Evolutionary conservation across 92 coral and sea anemone species (phyloP).

Genomic region (Porites lobata): DNA sequence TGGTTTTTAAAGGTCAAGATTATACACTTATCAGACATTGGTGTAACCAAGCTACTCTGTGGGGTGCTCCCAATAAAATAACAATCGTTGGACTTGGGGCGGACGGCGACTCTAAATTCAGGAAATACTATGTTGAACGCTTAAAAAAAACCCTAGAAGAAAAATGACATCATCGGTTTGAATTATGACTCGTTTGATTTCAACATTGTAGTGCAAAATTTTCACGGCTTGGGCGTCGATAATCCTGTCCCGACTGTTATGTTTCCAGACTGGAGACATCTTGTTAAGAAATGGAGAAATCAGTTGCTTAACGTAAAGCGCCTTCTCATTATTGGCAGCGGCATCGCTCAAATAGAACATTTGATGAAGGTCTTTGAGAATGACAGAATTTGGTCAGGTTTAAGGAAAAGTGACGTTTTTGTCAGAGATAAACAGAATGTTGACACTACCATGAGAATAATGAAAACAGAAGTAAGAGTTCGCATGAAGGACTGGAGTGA

Average conservation of each 20-base stretch:
- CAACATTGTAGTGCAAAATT: not conserved
- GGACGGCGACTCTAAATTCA: conserved; percentile 29
- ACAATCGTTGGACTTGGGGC: conserved; percentile 22
- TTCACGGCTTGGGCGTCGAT: not conserved
- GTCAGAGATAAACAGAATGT: conserved; percentile 3
- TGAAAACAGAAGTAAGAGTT: too few relatives aligned
- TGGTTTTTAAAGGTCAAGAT: not conserved
- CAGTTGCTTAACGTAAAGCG: conserved; percentile 22
- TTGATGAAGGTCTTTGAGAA: conserved; percentile 17
- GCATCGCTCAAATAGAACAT: conserved; percentile 9
- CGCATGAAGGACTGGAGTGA: too few relatives aligned
- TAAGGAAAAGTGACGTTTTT: conserved; percentile 35
- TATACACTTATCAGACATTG: not conserved
- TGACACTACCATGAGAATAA: too few relatives aligned
- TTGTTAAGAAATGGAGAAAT: conserved; percentile 37
- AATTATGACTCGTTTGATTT: conserved; percentile 5
- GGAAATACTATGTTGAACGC: conserved; percentile 22
- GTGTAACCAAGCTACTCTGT: not conserved
- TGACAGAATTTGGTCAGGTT: conserved; percentile 19
- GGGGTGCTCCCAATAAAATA: not conserved
- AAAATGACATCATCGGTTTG: not conserved
- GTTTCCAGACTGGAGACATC: conserved; percentile 46
- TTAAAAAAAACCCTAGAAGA: not conserved
- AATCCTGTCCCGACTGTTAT: not conserved
- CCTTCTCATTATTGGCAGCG: conserved; percentile 10